Evolutionary conservation across 2,888 invertebrate genomes (phyloP), one percentile per base, ranked within the genome.

Genomic region (Eupithecia exiguata): DNA sequence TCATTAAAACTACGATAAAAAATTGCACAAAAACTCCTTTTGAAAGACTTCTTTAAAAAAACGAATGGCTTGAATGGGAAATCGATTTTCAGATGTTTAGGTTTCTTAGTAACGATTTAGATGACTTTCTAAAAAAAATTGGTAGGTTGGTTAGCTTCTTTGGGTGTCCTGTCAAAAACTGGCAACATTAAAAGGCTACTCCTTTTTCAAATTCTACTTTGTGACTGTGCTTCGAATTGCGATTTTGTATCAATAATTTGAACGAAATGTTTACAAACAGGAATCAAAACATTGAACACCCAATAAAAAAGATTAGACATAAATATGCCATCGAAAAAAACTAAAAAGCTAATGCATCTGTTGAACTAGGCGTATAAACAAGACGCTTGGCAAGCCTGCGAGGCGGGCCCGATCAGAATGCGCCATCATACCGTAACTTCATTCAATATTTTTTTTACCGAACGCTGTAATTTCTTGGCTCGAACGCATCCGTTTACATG

Each of bases 401-500:
- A 86, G 88, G 84, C 85, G 86, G 84, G 84, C 87, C 88, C 89
- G 92, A 92, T 92, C 88, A 91, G 87, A 89, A 87, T 90, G 92
- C 91, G 90, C 91, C 91, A 91, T 91, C 93, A 91, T 91, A 90
- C 91, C 91, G 86, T 82, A 87, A 86, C 88, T 93, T 94, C 93
- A 94, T 94, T 94, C 94, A 94, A 94, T 93, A 93, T 92, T 92
- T 93, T 94, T 93, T 92, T 92, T 91, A 88, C 91, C 91, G 91
- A 93, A 93, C 92, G 87, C 88, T 91, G 93, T 93, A 93, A 93
- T 94, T 94, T 94, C 93, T 93, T 94, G 93, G 94, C 94, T 92
- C 93, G 89, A 93, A 94, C 93, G 92, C 93, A 92, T 93, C 93
- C 92, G 94, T 93, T 92, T 93, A 93, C 94, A 94, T 93, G 94